phyloP scores from a whole-genome alignment of 2,797 vertebrate genomes.

The Liasis olivaceus region DNA sequence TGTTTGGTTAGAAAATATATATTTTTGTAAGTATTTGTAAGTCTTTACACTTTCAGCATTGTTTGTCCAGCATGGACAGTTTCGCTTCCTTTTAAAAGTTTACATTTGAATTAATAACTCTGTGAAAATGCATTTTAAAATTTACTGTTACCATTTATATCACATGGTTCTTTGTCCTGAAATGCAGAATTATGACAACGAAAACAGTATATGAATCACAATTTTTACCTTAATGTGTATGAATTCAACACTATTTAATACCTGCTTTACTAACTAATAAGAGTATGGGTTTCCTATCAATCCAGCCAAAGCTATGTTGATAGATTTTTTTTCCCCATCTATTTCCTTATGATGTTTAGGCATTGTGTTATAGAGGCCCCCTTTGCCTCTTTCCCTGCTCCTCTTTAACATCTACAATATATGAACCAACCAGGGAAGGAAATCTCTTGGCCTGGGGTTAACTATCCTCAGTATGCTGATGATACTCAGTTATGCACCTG shows the following conservation, averaged over 20 bases:
- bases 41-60: neutral
- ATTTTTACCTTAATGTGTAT: neutral
- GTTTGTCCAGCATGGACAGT: neutral
- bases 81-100: neutral
- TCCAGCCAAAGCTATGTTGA: no score
- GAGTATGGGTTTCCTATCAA: no score
- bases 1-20: neutral
- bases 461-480: neutral
- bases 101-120: neutral
- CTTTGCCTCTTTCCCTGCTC: neutral
- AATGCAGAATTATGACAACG: neutral
- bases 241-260: no score
- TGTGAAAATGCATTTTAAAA: neutral
- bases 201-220: neutral
- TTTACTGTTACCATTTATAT: neutral
- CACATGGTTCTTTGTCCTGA: neutral
- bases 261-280: no score
- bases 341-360: neutral
- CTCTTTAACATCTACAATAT: neutral
- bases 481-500: neutral
- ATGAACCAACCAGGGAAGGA: neutral
- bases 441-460: neutral
- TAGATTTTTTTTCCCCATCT: no score
- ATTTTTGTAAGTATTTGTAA: neutral
- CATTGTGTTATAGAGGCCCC: neutral